Evolutionary conservation across 2,797 vertebrate genomes (phyloP), one percentile per base, ranked within the genome.

Genomic region (Pagetopsis macropterus): DNA sequence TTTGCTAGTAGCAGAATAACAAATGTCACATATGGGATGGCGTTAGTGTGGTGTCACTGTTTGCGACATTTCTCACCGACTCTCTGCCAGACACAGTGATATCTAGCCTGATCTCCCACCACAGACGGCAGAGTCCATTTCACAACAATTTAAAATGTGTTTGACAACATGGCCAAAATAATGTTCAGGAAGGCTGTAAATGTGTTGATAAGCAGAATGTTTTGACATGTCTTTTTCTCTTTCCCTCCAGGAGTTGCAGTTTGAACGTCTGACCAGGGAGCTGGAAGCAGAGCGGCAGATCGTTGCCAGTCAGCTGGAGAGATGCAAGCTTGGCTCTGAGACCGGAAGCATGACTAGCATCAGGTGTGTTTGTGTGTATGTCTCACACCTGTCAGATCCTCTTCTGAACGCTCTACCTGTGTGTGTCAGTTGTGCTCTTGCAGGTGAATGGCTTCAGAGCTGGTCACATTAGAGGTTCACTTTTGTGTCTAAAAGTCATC

Each of bases 341-440:
- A 98, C 98, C 0, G 98, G 98, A 93, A 99, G 98, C 94, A 96
- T 98, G 96, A 99, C 96, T 92, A 99, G 98, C 93, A 97, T 99
- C 94, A 99, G 98, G 98, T 99, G 87, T 27, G 23, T 93, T 63
- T 67, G 70, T 60, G 66, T 67, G 78, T 66, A 37, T 52, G 37
- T 80, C 54, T 54, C 69, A 44, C 81, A 85, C 85, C 85, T 56
- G 64, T 79, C 81, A 57, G 43, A 51, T 55, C 67, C 54, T 81
- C 51, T 70, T 46, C 52, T 57, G 60, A 43, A 45, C 61, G 16
- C 75, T 68, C 44, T 77, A 67, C 73, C 52, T 79, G 70, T 78
- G 44, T 64, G 69, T 83, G 51, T 84, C 88, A 84, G 86, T 81
- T 86, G 84, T 70, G 70, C 65, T 82, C 74, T 72, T 82, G 80